These are phyloP conservation scores for Gymnorhina tibicen DNA, from an alignment of 2,113 vertebrate genomes.

Conservation along the genomic window DNA sequence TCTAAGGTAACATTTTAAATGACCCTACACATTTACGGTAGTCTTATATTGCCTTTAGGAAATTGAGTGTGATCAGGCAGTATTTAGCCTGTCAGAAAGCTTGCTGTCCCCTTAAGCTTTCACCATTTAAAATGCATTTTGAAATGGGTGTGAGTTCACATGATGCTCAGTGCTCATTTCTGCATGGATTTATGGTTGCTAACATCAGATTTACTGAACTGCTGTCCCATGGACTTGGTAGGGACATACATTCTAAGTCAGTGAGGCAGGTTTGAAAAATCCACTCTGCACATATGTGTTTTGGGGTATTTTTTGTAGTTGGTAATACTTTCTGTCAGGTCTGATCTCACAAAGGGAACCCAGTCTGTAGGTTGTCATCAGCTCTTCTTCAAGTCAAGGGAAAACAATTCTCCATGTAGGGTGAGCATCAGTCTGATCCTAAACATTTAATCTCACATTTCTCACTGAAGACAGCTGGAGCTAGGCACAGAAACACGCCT, in stretches of 20 bases:
- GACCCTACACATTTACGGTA: not conserved
- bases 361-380: not conserved
- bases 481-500: not conserved
- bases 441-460: not conserved
- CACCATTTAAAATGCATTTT: not conserved
- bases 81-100: not conserved
- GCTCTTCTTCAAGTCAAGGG: not conserved
- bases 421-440: not conserved
- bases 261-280: not conserved
- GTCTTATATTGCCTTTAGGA: not conserved
- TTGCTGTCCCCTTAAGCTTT: not conserved
- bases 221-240: not conserved
- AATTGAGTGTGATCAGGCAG: not conserved
- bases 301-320: not conserved
- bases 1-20: not conserved
- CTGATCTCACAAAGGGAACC: not conserved
- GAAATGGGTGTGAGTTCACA: not conserved
- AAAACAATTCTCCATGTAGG: not conserved
- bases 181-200: not conserved
- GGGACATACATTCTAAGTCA: not conserved
- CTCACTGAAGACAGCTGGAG: not conserved
- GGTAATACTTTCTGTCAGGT: not conserved
- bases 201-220: not conserved
- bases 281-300: not conserved
- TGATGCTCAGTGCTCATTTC: not conserved